Evolutionary conservation across 2,113 vertebrate species (phyloP), one percentile per base, ranked within the genome.

Genomic region (Isichthys henryi): DNA sequence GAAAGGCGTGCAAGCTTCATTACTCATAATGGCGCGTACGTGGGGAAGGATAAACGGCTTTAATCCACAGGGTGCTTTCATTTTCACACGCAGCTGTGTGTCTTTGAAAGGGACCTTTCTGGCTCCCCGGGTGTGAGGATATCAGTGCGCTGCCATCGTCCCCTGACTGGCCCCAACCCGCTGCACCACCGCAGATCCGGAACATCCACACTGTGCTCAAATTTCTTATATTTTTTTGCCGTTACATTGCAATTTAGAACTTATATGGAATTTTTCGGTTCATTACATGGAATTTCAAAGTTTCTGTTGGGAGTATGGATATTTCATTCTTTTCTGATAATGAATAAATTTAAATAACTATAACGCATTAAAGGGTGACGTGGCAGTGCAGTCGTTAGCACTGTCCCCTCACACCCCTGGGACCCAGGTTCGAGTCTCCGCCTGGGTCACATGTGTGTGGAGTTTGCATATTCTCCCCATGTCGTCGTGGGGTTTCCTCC

Each of bases 1-100:
- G 93, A 94, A 93, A 94, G 93, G 93, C 94, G 90, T 94, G 94
- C 95, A 95, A 95, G 94, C 94, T 92, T 92, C 94, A 95, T 95
- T 94, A 95, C 93, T 95, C 95, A 95, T 94, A 94, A 94, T 94
- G 95, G 94, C 93, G 93, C 92, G 92, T 91, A 92, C 91, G 94
- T 92, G 92, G 88, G 89, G 91, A 89, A 94, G 95, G 94, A 95
- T 94, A 94, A 95, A 95, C 95, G 93, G 93, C 93, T 94, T 89
- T 92, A 93, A 93, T 95, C 91, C 93, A 93, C 88, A 93, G 89
- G 92, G 91, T 92, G 91, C 91, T 90, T 91, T 92, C 91, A 93
- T 92, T 93, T 92, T 92, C 90, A 91, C 90, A 94, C 92, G 88
- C 91, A 93, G 90, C 93, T 93, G 91, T 89, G 91, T 53, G 89